phyloP scores from a whole-genome alignment of 2,113 vertebrate genomes.

The Pardalotus punctatus region DNA sequence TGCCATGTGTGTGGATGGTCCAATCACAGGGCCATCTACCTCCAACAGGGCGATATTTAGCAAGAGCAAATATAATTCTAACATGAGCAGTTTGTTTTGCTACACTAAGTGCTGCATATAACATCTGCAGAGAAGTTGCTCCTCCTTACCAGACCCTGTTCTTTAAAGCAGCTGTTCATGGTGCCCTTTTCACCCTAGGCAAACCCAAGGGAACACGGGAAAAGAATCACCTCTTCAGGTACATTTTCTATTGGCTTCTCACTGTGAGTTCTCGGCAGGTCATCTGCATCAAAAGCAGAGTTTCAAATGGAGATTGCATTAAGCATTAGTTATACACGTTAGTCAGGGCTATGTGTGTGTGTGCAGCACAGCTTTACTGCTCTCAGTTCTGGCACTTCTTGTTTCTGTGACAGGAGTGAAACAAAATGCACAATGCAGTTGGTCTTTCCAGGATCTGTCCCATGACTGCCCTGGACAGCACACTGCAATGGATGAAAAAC shows the following conservation, averaged over 20 bases:
- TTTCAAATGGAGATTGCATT: not conserved
- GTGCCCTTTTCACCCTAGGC: not conserved
- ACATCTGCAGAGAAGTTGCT: not conserved
- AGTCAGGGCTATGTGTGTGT: not conserved
- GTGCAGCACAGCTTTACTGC: not conserved
- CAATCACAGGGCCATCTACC: not conserved
- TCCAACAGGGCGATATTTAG: not conserved
- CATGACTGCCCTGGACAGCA: not conserved
- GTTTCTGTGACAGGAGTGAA: not conserved
- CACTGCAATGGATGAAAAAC: not conserved
- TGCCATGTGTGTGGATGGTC: not conserved
- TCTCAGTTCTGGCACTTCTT: not conserved
- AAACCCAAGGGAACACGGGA: not conserved
- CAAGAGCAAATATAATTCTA: not conserved
- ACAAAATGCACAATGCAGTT: not conserved
- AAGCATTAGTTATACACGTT: rapidly evolving
- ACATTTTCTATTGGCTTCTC: not conserved
- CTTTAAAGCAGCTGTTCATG: not conserved
- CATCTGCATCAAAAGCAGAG: not conserved
- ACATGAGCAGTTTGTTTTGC: not conserved
- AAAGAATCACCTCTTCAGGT: not conserved
- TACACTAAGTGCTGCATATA: not conserved
- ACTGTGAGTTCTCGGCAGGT: not conserved
- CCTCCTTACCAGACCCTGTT: not conserved
- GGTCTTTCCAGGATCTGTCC: not conserved